Evolutionary conservation across 2,113 vertebrate genomes (phyloP), one percentile per base, ranked within the genome.

Genomic region (Piprites chloris): DNA sequence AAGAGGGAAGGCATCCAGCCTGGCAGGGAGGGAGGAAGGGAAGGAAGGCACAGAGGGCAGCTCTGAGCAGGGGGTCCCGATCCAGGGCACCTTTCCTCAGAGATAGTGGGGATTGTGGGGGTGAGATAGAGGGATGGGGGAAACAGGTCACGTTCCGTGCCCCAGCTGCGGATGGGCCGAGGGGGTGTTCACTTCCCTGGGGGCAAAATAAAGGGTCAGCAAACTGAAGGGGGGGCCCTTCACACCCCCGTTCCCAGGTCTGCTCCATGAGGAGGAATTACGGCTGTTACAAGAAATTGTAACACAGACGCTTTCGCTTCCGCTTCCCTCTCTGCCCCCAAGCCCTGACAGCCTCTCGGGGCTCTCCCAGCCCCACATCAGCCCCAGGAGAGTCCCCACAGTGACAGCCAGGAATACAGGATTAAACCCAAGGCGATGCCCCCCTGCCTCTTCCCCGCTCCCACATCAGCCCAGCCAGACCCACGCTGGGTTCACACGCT

Each of bases 181-280:
- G 27, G 59, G 37, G 26, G 46, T 18, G 44, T 47, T 47, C 2
- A 0, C 35, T 61, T 27, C 73, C 28, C 55, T 33, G 30, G 0
- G 1, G 17, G 41, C 33, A 19, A 61, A 87, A 66, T 22, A 35
- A 76, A 73, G 41, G 37, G 28, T 14, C 58, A 47, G 66, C 44
- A 66, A 77, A 56, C 0, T 0, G 12, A 56, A 73, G 41, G 11
- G 37, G 90, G 68, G 13, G 32, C 27, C 41, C 59, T 69, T 69
- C 24, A 9, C 53, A 7, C 4, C 14, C n/a, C 44, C 16, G 27
- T 37, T n/a, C 4, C 28, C 0, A 0, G 8, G 62, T 35, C 35
- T 26, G 50, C 19, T 49, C 89, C 23, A 2, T 2, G 8, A 37
- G n/a, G 27, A 59, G 44, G 39, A 75, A 67, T 1, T 0, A 19